Base-by-base conservation (phyloP, 1,140 invertebrate species). In the Spodoptera frugiperda region DNA sequence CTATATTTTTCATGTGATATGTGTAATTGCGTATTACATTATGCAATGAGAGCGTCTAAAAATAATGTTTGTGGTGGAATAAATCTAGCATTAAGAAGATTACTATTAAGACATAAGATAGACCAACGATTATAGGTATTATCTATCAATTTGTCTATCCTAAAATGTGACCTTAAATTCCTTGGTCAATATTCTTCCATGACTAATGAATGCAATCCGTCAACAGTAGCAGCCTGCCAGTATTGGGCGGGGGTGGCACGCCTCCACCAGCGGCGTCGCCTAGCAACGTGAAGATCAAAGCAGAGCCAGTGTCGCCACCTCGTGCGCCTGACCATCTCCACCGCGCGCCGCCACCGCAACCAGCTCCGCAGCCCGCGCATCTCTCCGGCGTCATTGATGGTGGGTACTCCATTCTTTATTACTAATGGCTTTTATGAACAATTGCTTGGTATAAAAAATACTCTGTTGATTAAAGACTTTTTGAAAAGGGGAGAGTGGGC, bases 301-400 rank as follows among this genome's bases (percentile, higher is more conserved):
- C 97, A 83, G 98, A 99, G 93, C 98, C 98, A 14, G 98, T 98
- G 87, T 98, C 98, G 83, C 98, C 98, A 74, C 98, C 98, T 4
- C 94, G 97, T 53, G 89, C 88, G 17, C 90, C 91, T 2, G 93
- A 94, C 53, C 90, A 92, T 80, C 53, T 93, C 73, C 92, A 93
- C 80, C 94, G 97, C 84, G 95, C 91, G 63, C 87, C 87, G 49
- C 87, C 86, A 15, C 80, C 84, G 46, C 82, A 85, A 70, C 89
- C 89, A 72, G 94, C 94, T 79, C 95, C 92, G 67, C 92, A 92
- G 76, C 92, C 94, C 87, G 90, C 95, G 6, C 93, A 94, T 57
- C 87, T 95, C 70, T 90, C 95, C 74, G 91, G 93, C 83, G 91
- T 89, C 61, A 91, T 91, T 81, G 93, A 94, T 87, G 93, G 93